Evolutionary conservation across 2,888 invertebrate genomes (phyloP), one percentile per base, ranked within the genome.

Genomic region (Tenthredo amoena): DNA sequence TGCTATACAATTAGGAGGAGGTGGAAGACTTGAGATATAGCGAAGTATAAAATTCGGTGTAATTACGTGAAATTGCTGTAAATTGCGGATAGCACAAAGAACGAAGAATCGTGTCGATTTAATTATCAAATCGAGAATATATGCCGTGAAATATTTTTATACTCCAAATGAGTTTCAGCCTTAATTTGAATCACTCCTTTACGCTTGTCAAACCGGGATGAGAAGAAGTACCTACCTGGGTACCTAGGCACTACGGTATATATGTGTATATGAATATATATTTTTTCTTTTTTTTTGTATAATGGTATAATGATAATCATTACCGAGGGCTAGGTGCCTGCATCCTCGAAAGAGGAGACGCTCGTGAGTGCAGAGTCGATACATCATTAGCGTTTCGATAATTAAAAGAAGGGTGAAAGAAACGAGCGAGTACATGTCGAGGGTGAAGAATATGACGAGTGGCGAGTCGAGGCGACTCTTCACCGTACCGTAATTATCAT

Each of bases 341-440:
- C 72, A 74, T 40, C 43, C 72, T 74, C 40, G 10, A 74, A 43
- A 43, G 72, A 74, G n/a, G 72, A 74, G 72, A 43, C n/a, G 72
- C 26, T 43, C 72, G 40, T 43, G 72, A 40, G 62, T 40, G 40
- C 21, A 43, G 34, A 68, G 83, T 65, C 83, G 83, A 71, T 83
- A 71, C 71, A 43, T 89, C 89, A 87, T 89, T 89, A 89, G 87
- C 88, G 87, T 88, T 89, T 89, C 88, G 87, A 87, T 89, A 88
- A 89, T 88, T 88, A 86, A 87, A 87, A 87, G 87, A 87, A 87
- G 87, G 55, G 76, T 50, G 26, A 50, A 74, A 43, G 74, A 74
- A 21, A 21, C 74, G 43, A 74, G 21, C 21, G 71, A 37, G 37
- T 50, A 26, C 40, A 37, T n/a, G 58, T 58, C 40, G 37, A 62